These are phyloP conservation scores for Tragelaphus imberbis DNA, from an alignment of 2,113 vertebrate genomes.

Conservation along the genomic window DNA sequence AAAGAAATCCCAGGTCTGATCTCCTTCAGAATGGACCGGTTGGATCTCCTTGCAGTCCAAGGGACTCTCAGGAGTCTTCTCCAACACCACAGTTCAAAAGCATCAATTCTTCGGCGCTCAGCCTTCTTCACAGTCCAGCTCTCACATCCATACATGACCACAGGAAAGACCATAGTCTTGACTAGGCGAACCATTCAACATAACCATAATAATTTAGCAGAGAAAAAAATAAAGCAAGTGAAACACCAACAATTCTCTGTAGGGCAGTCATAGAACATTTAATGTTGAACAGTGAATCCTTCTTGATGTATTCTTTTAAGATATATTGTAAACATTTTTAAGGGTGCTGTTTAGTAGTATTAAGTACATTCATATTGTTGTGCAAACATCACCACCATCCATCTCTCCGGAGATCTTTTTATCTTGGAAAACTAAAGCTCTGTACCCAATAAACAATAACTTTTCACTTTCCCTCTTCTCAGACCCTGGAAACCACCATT, in stretches of 20 bases:
- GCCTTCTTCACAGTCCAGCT: too few species aligned
- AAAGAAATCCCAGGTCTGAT: too few species aligned
- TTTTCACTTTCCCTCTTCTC: background rate
- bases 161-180: too few species aligned
- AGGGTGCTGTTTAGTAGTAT: background rate
- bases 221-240: background rate
- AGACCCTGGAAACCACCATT: background rate
- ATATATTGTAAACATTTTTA: background rate
- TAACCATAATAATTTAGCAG: background rate
- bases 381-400: background rate
- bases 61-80: too few species aligned
- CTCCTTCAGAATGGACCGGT: too few species aligned
- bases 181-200: too few species aligned
- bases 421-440: background rate
- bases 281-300: background rate
- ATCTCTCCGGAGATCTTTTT: background rate
- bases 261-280: background rate
- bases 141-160: too few species aligned
- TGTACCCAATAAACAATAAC: background rate
- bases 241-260: background rate
- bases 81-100: too few species aligned
- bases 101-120: too few species aligned
- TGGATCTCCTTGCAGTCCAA: too few species aligned
- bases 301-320: background rate
- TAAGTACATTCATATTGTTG: background rate